Evolutionary conservation across 2,797 vertebrate genomes (phyloP).

Genomic region (Mormyrops attenuatus): DNA sequence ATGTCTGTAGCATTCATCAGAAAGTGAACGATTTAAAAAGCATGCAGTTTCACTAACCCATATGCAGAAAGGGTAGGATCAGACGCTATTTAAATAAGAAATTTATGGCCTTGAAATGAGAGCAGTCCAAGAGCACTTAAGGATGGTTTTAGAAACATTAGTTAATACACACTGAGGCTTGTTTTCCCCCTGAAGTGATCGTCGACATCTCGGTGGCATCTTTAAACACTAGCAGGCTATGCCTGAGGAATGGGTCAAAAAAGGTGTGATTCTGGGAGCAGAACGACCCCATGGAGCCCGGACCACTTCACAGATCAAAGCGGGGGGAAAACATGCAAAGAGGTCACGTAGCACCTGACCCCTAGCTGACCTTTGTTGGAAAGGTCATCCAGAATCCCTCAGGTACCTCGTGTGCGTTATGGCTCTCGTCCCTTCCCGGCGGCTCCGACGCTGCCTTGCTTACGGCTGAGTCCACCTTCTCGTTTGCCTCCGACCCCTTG

Average conservation of each 20-base stretch:
- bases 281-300: neutral
- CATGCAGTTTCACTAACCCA: neutral
- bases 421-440: neutral
- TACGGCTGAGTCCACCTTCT: neutral
- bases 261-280: slow-evolving; percentile 10
- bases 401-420: neutral
- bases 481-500: neutral
- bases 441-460: neutral
- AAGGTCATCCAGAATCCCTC: neutral
- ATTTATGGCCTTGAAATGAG: neutral
- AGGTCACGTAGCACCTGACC: slow-evolving; percentile 13
- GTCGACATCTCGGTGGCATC: neutral
- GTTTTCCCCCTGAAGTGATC: neutral
- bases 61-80: neutral
- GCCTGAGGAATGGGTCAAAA: neutral
- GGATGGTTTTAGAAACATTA: neutral
- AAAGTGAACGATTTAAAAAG: neutral
- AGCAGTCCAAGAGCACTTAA: neutral
- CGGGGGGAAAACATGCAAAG: neutral
- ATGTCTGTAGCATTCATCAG: neutral
- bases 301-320: slow-evolving; percentile 14
- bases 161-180: neutral
- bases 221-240: neutral
- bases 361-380: neutral
- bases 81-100: neutral